Evolutionary conservation across 2,888 invertebrate genomes (phyloP).

Genomic region (Drosophila trichaetosa): DNA sequence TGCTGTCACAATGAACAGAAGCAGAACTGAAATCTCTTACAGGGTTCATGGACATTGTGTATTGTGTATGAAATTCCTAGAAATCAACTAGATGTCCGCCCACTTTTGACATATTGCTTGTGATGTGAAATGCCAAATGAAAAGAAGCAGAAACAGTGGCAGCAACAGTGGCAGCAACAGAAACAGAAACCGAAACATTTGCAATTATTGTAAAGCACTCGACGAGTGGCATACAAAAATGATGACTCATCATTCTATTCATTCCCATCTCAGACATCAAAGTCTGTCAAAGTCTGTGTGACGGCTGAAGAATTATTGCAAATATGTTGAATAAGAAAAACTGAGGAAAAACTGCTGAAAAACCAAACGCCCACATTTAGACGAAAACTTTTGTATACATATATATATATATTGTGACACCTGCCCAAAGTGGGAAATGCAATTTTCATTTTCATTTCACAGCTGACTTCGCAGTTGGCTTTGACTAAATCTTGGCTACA

Average conservation of each 20-base stretch:
- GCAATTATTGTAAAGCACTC: conserved; percentile 31
- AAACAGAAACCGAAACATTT: not conserved
- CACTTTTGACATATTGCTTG: conserved; percentile 34
- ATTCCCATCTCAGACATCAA: conserved; percentile 1
- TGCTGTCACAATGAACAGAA: not conserved
- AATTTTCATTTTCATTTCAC: conserved; percentile 42
- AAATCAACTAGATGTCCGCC: conserved; percentile 35
- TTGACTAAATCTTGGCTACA: not conserved
- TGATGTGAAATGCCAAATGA: conserved; percentile 13
- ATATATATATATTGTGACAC: conserved; percentile 9
- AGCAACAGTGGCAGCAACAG: not conserved
- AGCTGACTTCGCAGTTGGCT: conserved; percentile 34
- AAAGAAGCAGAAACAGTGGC: not conserved
- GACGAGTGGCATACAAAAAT: not conserved
- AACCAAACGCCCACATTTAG: not conserved
- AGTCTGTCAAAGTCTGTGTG: conserved; percentile 31
- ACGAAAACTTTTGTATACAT: not conserved
- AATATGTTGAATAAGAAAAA: conserved; percentile 10
- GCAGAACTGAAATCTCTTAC: not conserved
- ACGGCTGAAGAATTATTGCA: conserved; percentile 35
- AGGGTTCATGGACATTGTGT: conserved; percentile 10
- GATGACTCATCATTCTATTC: conserved; percentile 30
- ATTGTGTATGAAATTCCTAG: conserved; percentile 10
- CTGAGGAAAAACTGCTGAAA: not conserved
- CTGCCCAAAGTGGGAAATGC: conserved; percentile 39